Base-by-base conservation (phyloP, 1,140 invertebrate genomes). In the Aphelinus atriplicis region DNA sequence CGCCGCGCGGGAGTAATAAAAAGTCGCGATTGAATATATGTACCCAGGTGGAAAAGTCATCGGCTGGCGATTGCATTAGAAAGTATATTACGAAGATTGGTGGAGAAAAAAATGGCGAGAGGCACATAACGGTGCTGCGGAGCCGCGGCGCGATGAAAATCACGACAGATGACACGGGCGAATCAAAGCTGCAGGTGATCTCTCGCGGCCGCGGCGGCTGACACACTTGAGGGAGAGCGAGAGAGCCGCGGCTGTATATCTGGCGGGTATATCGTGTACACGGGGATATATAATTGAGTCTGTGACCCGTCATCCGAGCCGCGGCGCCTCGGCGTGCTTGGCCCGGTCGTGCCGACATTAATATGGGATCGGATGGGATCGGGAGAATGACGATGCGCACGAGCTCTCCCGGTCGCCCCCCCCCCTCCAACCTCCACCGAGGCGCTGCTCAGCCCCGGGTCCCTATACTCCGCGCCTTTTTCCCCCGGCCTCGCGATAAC, bases 281-380 rank as follows among this genome's bases (percentile, higher is more conserved):
- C 6, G 50, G 5, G 4, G n/a, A 46, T n/a, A 4, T 64, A 57
- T 72, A 73, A 73, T 73, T 66, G 62, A 73, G 71, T 60, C 47
- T 58, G 46, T 58, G 71, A 73, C 53, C 71, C 71, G 43, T 50
- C 53, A 1, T 67, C 26, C 46, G 69, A 56, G 51, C 77, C 53
- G 26, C 26, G 78, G 76, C 61, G 61, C 70, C 61, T 26, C 53
- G 43, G 43, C 47, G 46, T 26, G 55, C 6, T 53, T 78, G 71
- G 76, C 71, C 56, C 60, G 69, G 72, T 80, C 78, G 78, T 79
- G 80, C 72, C 73, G 77, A 79, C 78, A 76, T 81, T 80, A 82
- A 83, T 83, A 81, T 71, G 77, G 78, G 78, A 81, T 83, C 69
- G 74, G 78, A 81, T 81, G 78, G 70, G 69, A 71, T 63, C 69